Percentiles rank a stretch among this genome's conserved stretches.
phyloP scores from a whole-genome alignment of 2,113 vertebrate genomes.

The Barbus barbus region DNA sequence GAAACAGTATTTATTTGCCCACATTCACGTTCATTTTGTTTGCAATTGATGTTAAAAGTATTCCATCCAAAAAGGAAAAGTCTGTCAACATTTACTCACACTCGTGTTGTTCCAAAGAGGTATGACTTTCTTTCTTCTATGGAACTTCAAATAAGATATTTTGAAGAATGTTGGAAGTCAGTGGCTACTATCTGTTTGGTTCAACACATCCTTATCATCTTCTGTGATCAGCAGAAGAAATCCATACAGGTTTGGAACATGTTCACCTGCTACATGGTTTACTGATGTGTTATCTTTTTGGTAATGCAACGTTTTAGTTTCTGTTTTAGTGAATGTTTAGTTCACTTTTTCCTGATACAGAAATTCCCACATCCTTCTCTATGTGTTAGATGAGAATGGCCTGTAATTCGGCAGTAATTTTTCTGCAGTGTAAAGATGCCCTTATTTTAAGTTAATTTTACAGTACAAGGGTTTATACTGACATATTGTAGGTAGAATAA shows the following conservation, averaged over 20 bases:
- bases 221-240: not conserved
- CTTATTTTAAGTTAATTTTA: no score
- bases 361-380: not conserved
- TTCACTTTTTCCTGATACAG: not conserved
- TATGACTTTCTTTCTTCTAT: not conserved
- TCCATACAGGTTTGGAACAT: not conserved
- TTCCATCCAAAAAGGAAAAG: not conserved
- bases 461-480: no score
- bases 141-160: not conserved
- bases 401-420: not conserved
- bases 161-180: not conserved
- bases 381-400: not conserved
- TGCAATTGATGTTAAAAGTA: no score
- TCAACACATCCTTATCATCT: no score
- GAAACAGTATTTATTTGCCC: no score
- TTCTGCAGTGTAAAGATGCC: not conserved
- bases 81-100: no score
- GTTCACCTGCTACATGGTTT: not conserved
- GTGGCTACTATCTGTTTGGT: no score
- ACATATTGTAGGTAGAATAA: not conserved
- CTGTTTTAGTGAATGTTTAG: not conserved
- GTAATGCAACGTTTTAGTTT: not conserved
- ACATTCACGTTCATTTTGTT: no score
- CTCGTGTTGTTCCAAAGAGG: not conserved
- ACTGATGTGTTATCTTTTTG: not conserved